These are phyloP conservation scores for Tinea pellionella DNA, from an alignment of 2,888 invertebrate genomes.

Conservation along the genomic window DNA sequence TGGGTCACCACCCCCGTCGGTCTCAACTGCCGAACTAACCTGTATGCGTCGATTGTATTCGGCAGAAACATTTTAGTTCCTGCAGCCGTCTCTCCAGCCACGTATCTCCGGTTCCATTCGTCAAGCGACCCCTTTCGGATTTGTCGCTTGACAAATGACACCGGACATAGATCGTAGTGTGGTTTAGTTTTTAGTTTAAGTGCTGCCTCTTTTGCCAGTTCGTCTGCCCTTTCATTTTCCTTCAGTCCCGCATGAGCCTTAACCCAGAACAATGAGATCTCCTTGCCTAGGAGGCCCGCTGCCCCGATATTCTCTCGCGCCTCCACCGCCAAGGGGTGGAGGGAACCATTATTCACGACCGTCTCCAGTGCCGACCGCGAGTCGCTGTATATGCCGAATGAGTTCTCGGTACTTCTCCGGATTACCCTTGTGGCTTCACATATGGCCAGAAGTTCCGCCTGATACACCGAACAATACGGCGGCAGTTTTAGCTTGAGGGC, in stretches of 20 bases:
- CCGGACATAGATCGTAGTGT: conserved; percentile 13
- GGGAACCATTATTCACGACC: background rate
- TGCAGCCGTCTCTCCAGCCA: background rate
- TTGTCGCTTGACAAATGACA: conserved; percentile 5
- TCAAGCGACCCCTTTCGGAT: conserved; percentile 1
- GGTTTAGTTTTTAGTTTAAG: background rate
- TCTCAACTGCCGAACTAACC: background rate
- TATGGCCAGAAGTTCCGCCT: conserved; percentile 14
- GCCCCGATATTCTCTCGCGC: background rate
- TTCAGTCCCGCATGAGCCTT: conserved; percentile 14
- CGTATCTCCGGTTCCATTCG: conserved; percentile 13
- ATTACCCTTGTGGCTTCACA: background rate
- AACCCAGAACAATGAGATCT: conserved; percentile 14
- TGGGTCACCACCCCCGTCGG: background rate
- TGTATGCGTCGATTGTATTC: background rate
- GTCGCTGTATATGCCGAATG: conserved; percentile 9
- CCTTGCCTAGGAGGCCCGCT: background rate
- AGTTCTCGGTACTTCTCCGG: background rate
- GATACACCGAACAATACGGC: conserved; percentile 12
- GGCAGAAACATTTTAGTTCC: too few relatives aligned
- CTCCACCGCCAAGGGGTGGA: conserved; percentile 3
- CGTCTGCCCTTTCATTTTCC: conserved; percentile 18
- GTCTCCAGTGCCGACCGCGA: conserved; percentile 13
- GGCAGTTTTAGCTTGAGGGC: background rate
- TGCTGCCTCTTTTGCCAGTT: conserved; percentile 17